Evolutionary conservation across 2,797 vertebrate species (phyloP).

Genomic region (Argya squamiceps): DNA sequence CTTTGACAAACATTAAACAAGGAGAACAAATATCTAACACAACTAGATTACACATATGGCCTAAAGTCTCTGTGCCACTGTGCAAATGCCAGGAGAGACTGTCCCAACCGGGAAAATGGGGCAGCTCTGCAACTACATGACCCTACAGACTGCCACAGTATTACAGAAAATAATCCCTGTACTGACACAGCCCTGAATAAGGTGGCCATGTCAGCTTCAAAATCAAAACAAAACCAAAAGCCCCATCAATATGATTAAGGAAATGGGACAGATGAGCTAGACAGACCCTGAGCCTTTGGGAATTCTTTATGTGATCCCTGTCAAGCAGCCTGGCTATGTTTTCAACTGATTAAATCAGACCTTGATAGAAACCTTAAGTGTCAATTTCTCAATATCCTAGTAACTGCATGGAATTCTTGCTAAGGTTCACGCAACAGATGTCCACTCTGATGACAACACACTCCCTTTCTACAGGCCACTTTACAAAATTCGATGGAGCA

Average conservation of each 20-base stretch:
- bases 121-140: accelerated
- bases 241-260: neutral
- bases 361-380: neutral
- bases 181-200: neutral
- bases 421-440: neutral
- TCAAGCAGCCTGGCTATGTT: neutral
- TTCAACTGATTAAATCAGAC: slow-evolving; percentile 45
- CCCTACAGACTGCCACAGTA: neutral
- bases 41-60: neutral
- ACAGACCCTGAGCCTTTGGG: neutral
- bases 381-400: neutral
- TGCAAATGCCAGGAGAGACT: neutral
- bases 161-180: neutral
- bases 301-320: neutral
- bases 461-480: neutral
- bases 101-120: neutral
- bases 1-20: neutral
- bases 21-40: slow-evolving; percentile 4
- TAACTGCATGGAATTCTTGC: neutral
- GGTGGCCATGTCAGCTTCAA: neutral
- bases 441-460: neutral
- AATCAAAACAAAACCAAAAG: neutral
- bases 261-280: neutral
- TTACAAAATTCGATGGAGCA: neutral
- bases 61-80: neutral